Percentiles rank a stretch among this genome's conserved stretches.
Evolutionary conservation across 2,797 vertebrate species (phyloP).

Genomic region (Trichosurus vulpecula): DNA sequence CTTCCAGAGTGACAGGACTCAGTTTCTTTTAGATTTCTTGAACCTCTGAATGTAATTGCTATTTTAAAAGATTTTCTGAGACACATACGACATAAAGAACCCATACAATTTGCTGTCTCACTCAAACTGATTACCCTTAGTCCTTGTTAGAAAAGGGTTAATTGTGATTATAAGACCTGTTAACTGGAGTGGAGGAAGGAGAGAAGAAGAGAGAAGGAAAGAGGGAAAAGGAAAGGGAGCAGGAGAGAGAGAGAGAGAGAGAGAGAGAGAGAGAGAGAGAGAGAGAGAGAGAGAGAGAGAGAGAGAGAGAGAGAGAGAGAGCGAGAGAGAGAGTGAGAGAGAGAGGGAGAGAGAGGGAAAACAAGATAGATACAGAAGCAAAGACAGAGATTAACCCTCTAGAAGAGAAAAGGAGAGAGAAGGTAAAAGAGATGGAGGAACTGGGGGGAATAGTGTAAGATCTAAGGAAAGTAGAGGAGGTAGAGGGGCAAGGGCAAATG

Average conservation of each 20-base stretch:
- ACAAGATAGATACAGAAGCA: not conserved
- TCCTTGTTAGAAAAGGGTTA: not conserved
- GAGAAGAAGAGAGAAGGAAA: no score
- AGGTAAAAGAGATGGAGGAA: not conserved
- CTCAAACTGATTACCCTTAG: slow-evolving; percentile 9
- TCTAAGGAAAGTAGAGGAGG: not conserved
- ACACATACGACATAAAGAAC: not conserved
- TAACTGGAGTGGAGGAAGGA: not conserved
- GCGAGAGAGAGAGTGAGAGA: not conserved
- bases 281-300: not conserved
- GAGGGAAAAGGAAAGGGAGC: not conserved
- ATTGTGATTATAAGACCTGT: not conserved
- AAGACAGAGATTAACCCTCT: not conserved
- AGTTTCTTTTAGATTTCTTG: slow-evolving; percentile 58
- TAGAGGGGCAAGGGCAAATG: not conserved
- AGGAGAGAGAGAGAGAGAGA: not conserved
- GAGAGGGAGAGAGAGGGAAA: not conserved
- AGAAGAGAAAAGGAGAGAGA: not conserved
- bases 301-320: no score
- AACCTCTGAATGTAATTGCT: not conserved
- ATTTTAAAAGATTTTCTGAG: slow-evolving; percentile 46
- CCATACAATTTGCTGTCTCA: not conserved
- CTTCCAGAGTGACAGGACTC: slow-evolving; percentile 17
- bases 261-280: not conserved
- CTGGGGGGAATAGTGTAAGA: not conserved